A percentile compares a stretch with the other conserved stretches of the same genome.
phyloP scores from a whole-genome alignment of 2,797 vertebrate species.

The Hirundo rustica region DNA sequence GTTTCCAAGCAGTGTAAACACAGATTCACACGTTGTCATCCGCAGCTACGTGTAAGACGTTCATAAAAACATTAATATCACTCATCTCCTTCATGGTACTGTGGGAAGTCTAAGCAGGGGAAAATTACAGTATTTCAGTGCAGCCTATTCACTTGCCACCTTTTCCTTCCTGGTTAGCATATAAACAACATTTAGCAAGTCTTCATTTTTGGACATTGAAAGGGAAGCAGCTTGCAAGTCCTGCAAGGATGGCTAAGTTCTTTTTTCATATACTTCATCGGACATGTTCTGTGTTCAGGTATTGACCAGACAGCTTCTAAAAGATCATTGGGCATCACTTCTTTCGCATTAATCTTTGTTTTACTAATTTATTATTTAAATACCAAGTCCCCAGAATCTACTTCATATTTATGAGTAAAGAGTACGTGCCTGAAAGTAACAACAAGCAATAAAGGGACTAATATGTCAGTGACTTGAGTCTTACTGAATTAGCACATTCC shows the following conservation, averaged over 20 bases:
- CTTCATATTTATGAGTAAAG: neutral
- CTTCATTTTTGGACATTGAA: neutral
- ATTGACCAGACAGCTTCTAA: neutral
- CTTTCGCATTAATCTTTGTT: neutral
- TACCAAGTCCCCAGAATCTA: neutral
- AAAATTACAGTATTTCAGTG: neutral
- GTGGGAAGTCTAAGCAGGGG: neutral
- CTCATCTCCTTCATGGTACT: neutral
- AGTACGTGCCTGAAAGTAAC: slow-evolving; percentile 15
- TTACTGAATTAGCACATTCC: slow-evolving; percentile 58
- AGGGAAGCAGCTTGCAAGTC: neutral
- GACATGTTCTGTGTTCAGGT: neutral
- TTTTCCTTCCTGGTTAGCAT: neutral
- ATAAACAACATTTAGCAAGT: neutral
- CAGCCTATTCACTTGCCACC: neutral
- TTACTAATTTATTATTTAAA: neutral
- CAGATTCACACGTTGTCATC: slow-evolving; percentile 11
- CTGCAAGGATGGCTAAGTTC: neutral
- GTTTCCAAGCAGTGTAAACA: slow-evolving; percentile 7
- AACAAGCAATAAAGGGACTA: slow-evolving; percentile 31
- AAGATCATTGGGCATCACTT: neutral
- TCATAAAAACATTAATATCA: neutral
- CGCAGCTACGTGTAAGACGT: neutral
- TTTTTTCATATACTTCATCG: neutral
- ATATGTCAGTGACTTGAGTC: slow-evolving; percentile 30